Conservation (phyloP, 2,888 invertebrate genomes). For the Cheilosia urbana region DNA sequence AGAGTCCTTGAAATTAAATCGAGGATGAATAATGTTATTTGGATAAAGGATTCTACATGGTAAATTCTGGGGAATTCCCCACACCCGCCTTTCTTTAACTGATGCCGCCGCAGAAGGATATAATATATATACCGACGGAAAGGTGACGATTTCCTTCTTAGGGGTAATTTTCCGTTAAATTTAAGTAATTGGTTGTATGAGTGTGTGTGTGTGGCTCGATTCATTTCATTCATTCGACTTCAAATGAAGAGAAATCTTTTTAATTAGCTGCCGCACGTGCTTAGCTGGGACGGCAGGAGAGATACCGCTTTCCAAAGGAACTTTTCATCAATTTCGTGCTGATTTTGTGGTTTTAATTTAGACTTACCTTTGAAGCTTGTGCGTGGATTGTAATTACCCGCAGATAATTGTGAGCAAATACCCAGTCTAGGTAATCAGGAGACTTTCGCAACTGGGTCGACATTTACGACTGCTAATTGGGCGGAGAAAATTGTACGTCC, state of each 20-base stretch:
- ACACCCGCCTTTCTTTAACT: background rate
- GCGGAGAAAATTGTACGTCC: background rate
- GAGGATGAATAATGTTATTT: constrained; percentile 73
- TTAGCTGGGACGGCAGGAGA: constrained; percentile 39
- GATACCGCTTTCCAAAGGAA: constrained; percentile 21
- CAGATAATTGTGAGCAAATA: constrained; percentile 61
- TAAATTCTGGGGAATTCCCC: constrained; percentile 61
- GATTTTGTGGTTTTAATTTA: background rate
- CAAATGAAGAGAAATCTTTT: constrained; percentile 50
- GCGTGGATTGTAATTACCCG: constrained; percentile 51
- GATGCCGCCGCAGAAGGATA: constrained; percentile 7
- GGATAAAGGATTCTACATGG: constrained; percentile 72
- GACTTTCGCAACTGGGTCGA: constrained; percentile 17
- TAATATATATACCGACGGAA: constrained; percentile 15
- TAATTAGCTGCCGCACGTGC: constrained; percentile 67
- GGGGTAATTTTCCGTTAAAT: constrained; percentile 68
- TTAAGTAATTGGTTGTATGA: constrained; percentile 63
- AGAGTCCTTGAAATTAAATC: constrained; percentile 73
- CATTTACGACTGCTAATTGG: constrained; percentile 1
- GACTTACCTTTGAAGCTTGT: constrained; percentile 2
- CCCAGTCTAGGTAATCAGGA: constrained; percentile 53
- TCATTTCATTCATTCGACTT: constrained; percentile 58
- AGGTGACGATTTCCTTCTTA: constrained; percentile 60
- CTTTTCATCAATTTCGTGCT: constrained; percentile 19
- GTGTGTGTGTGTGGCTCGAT: constrained; percentile 37